Evolutionary conservation across 2,797 vertebrate species (phyloP).

Genomic region (Ptychadena robeensis): DNA sequence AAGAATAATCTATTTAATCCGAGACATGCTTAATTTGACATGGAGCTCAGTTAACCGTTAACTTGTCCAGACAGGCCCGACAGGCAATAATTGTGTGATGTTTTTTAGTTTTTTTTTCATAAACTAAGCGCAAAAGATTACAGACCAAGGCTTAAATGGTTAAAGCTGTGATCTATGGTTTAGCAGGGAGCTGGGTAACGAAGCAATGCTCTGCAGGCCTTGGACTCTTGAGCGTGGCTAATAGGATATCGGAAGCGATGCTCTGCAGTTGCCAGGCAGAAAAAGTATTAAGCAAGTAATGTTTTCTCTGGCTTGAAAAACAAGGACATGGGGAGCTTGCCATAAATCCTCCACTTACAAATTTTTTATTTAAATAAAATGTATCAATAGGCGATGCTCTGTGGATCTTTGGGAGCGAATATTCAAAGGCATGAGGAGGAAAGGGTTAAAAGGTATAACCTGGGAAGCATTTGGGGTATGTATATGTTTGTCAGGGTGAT

Average conservation of each 20-base stretch:
- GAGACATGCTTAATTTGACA: neutral
- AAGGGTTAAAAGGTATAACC: neutral
- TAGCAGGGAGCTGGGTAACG: neutral
- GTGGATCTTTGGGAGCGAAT: neutral
- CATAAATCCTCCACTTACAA: neutral
- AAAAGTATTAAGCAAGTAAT: slow-evolving; percentile 29
- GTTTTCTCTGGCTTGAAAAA: slow-evolving; percentile 9
- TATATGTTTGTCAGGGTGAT: too few relatives aligned
- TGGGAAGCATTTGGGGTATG: neutral
- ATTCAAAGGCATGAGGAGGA: neutral
- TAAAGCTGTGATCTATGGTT: neutral
- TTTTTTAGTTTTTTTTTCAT: neutral
- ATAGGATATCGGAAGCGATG: slow-evolving; percentile 17
- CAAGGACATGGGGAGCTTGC: too few relatives aligned
- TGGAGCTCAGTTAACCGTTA: neutral
- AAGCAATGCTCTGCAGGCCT: slow-evolving; percentile 36
- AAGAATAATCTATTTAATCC: neutral
- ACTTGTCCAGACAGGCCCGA: neutral
- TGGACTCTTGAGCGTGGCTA: neutral
- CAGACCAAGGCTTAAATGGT: neutral
- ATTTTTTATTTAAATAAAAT: neutral
- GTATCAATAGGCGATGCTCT: neutral
- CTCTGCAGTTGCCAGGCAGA: slow-evolving; percentile 44
- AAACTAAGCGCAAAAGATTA: neutral
- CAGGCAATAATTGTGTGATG: neutral